These are phyloP conservation scores for Atta texana DNA, from an alignment of 1,140 invertebrate genomes.

Conservation along the genomic window DNA sequence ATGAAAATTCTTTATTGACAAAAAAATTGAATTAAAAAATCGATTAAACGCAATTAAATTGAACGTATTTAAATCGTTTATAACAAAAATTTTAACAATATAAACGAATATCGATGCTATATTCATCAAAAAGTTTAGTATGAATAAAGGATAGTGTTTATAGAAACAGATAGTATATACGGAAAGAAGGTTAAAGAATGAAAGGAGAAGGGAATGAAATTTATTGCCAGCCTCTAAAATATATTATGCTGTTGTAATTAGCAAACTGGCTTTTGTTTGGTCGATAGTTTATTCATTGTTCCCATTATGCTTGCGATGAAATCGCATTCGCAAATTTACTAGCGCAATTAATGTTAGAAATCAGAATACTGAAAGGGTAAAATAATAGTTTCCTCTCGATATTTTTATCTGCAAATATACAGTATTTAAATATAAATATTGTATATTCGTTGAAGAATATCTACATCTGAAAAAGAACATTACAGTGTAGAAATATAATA, in stretches of 20 bases:
- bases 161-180: constrained; percentile 52
- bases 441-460: neutral
- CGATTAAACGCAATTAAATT: neutral
- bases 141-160: neutral
- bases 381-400: neutral
- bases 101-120: neutral
- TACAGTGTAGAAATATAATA: neutral
- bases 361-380: neutral
- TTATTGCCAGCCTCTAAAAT: constrained; percentile 72
- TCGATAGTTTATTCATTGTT: constrained; percentile 43
- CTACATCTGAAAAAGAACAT: neutral
- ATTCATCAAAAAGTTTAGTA: neutral
- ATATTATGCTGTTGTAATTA: constrained; percentile 75
- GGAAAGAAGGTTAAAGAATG: neutral
- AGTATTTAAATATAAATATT: neutral
- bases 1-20: neutral
- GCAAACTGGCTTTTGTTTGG: constrained; percentile 57
- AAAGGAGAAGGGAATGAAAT: constrained; percentile 60
- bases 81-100: neutral
- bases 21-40: neutral
- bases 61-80: neutral
- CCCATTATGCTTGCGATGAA: constrained; percentile 4
- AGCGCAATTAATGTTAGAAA: constrained; percentile 21
- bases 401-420: neutral
- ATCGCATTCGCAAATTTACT: constrained; percentile 39